A percentile compares a stretch with the other conserved stretches of the same genome.
These are phyloP conservation scores for Camelus dromedarius DNA, from an alignment of 2,113 vertebrate genomes.

Conservation along the genomic window DNA sequence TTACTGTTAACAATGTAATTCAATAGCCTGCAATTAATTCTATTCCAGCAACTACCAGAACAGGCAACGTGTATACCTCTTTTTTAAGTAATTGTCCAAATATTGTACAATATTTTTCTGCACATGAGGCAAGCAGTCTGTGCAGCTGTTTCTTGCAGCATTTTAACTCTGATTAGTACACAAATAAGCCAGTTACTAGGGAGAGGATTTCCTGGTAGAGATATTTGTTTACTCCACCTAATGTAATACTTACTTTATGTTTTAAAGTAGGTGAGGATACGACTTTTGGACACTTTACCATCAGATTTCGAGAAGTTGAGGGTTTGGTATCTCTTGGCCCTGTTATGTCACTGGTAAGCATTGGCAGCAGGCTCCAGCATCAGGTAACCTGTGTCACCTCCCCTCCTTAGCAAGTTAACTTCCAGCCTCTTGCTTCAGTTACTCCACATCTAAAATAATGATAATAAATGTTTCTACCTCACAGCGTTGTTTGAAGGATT, in stretches of 20 bases:
- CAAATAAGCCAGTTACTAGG: not conserved
- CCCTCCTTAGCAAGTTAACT: not conserved
- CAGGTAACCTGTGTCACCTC: not conserved
- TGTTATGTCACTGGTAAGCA: not conserved
- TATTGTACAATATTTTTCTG: not conserved
- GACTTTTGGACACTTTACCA: not conserved
- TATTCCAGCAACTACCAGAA: not conserved
- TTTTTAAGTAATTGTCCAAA: slow-evolving; percentile 43
- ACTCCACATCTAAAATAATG: not conserved
- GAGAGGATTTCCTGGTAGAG: not conserved
- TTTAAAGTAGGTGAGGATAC: not conserved
- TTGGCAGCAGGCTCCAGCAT: not conserved
- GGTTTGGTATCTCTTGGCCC: not conserved
- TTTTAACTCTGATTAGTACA: not conserved
- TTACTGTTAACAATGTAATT: slow-evolving; percentile 33
- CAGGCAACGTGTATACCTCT: not conserved
- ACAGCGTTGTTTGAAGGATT: not conserved
- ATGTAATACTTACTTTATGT: not conserved
- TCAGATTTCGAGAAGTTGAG: not conserved
- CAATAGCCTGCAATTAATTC: slow-evolving; percentile 26
- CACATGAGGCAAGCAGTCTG: not conserved
- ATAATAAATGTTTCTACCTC: not conserved
- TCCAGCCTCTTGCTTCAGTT: not conserved
- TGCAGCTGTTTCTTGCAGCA: not conserved
- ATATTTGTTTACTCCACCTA: not conserved